phyloP scores from a whole-genome alignment of 37 sponge, comb jelly and placozoan species.

The Hexactinellida sp. region DNA sequence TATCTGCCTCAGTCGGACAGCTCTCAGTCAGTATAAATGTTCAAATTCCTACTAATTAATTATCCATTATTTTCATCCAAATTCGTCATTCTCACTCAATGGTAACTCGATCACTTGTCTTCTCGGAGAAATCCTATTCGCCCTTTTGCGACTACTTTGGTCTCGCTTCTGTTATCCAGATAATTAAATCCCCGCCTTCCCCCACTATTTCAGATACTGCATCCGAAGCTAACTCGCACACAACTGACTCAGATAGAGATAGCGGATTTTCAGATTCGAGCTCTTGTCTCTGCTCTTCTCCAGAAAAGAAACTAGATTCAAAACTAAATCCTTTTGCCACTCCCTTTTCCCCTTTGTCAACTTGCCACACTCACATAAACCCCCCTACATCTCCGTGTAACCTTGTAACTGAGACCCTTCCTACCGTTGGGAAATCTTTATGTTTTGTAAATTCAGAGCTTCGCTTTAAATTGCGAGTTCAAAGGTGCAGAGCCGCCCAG shows the following conservation, averaged over 20 bases:
- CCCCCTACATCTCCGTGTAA: neutral
- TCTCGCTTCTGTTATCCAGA: neutral
- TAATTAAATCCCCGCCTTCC: neutral
- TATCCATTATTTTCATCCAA: neutral
- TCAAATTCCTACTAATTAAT: too few relatives aligned
- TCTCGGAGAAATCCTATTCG: neutral
- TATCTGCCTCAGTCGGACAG: too few relatives aligned
- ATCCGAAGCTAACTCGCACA: neutral
- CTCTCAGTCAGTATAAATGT: too few relatives aligned
- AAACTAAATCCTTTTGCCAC: neutral
- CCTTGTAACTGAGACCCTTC: neutral
- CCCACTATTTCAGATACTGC: neutral
- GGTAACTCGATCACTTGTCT: neutral
- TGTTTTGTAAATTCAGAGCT: neutral
- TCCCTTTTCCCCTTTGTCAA: neutral
- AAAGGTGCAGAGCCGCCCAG: constrained; percentile 1
- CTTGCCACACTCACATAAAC: neutral
- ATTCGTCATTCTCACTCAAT: neutral
- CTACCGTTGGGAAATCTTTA: neutral
- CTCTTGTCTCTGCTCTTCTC: neutral
- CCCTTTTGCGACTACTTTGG: neutral
- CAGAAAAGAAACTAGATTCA: neutral
- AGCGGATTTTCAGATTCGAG: neutral
- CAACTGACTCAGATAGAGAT: neutral
- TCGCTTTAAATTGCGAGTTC: neutral